These are phyloP conservation scores for Falcunculus frontatus DNA, from an alignment of 2,113 vertebrate species.

Conservation along the genomic window DNA sequence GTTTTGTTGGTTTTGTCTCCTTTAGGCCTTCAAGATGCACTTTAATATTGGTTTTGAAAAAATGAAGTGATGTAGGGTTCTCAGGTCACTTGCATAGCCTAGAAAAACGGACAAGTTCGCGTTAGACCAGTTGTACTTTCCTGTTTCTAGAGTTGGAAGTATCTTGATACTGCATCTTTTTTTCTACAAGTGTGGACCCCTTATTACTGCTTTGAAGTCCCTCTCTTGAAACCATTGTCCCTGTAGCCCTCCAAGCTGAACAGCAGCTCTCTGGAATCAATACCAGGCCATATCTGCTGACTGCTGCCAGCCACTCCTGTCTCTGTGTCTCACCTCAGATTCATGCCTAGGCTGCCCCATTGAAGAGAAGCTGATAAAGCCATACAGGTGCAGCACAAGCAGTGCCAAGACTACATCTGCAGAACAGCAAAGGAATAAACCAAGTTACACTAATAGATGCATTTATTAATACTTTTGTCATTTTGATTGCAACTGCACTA, in stretches of 20 bases:
- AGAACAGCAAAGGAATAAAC: background rate
- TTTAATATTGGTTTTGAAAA: background rate
- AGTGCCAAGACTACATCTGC: background rate
- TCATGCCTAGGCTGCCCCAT: background rate
- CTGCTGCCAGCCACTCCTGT: background rate
- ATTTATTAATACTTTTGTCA: background rate
- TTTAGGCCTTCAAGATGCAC: background rate
- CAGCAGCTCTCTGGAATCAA: background rate
- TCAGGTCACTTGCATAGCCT: background rate
- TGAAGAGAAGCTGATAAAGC: background rate
- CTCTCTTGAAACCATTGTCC: background rate
- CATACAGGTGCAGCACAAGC: background rate
- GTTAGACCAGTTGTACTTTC: background rate
- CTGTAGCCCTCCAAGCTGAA: background rate
- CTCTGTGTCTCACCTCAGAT: background rate
- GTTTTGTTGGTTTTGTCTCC: background rate
- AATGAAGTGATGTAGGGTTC: background rate
- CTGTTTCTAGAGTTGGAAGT: background rate
- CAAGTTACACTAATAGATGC: background rate
- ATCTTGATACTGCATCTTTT: background rate
- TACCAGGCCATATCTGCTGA: background rate
- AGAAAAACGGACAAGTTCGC: background rate
- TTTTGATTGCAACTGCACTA: background rate
- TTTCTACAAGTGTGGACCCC: background rate
- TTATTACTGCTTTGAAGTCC: background rate